Conservation (phyloP, 2,113 vertebrate species). For the Atherinomorus stipes region DNA sequence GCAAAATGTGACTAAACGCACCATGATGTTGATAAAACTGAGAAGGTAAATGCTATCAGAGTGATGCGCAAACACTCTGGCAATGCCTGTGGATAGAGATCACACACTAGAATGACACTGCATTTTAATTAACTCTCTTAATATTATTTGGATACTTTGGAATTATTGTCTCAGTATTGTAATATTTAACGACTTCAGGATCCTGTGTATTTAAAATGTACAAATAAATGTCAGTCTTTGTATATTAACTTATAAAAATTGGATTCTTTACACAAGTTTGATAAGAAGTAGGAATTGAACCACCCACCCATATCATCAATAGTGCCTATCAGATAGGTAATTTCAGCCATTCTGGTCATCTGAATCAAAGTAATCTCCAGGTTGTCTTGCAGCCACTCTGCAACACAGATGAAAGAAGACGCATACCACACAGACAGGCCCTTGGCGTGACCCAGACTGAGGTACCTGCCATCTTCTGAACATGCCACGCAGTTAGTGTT, state of each 20-base stretch:
- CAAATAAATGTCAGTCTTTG: not conserved
- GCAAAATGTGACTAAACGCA: slow-evolving; percentile 68
- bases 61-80: slow-evolving; percentile 83
- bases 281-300: not conserved
- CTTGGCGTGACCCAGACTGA: slow-evolving; percentile 81
- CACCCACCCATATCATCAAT: slow-evolving; percentile 89
- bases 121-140: too few relatives aligned
- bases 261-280: not conserved
- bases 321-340: slow-evolving; percentile 77
- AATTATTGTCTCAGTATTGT: not conserved
- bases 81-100: slow-evolving; percentile 81
- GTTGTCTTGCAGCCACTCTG: slow-evolving; percentile 79
- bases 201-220: too few relatives aligned
- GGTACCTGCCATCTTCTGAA: slow-evolving; percentile 78
- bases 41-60: slow-evolving; percentile 79
- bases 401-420: slow-evolving; percentile 41
- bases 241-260: not conserved
- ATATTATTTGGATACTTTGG: not conserved
- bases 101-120: slow-evolving; percentile 12
- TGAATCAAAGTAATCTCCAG: slow-evolving; percentile 82
- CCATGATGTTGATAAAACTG: slow-evolving; percentile 85
- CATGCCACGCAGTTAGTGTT: slow-evolving; percentile 82
- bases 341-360: slow-evolving; percentile 69
- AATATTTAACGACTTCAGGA: not conserved
- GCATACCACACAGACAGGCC: slow-evolving; percentile 84